Base-by-base conservation (phyloP, 2,888 invertebrate species). In the Rhabditoides inermis region DNA sequence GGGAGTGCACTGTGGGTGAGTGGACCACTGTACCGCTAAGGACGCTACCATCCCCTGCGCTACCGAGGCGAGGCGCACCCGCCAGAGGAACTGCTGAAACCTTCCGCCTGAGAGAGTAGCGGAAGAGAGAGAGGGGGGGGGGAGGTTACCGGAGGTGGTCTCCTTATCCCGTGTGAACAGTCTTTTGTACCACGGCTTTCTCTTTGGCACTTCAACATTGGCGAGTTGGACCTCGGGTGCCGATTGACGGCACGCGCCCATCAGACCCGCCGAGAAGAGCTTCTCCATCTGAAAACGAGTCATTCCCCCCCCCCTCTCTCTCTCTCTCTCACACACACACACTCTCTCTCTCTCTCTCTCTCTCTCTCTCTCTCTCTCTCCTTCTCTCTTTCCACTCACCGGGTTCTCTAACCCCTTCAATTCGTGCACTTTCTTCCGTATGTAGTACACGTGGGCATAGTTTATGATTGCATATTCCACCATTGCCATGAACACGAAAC, bases 401-500 rank as follows among this genome's bases (percentile, higher is more conserved):
- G 69, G 64, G 45, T 51, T 53, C 28, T 65, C 65, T 15, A 69
- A 52, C 23, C 69, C 69, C 32, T 67, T 61, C 51, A 69, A 51
- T 50, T 69, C 67, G 23, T 69, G 59, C 1, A 69, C 59, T 40
- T 68, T 65, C 39, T 67, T 67, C n/a, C 62, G 55, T 3, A 70
- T 68, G 37, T 70, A 70, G 15, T 66, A 56, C 18, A 70, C 63
- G 45, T 69, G 68, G 0, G 69, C 70, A 37, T 69, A 70, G 47
- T 70, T 70, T 48, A 70, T 69, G 6, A 70, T 61, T 4, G 70
- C 70, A 45, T 69, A 70, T 41, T 70, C 70, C 7, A 70, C 66
- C 62, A 70, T 63, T 0, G 70, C 68, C 5, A 66, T 63, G 44
- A 69, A 70, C 12, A 68, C 59, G 23, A 70, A 69, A 12, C 66